These are phyloP conservation scores for Mythimna pallens DNA, from an alignment of 2,888 invertebrate genomes.

Conservation along the genomic window DNA sequence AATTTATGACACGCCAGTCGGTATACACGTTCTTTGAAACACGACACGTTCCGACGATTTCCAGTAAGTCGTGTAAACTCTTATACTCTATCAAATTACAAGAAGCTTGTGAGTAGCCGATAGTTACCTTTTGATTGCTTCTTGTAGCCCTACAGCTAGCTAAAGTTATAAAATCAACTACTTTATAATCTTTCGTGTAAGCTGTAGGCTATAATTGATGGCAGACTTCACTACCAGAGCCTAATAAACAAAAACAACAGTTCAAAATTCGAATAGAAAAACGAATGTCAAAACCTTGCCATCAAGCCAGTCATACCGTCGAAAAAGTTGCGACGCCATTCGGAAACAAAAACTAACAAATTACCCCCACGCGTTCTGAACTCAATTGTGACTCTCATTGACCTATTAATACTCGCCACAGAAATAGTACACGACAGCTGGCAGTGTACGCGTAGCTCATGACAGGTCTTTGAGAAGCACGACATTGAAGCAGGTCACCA, in stretches of 20 bases:
- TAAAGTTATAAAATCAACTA: constrained; percentile 10
- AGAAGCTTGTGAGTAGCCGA: constrained; percentile 2
- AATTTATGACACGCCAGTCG: background rate
- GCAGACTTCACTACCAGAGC: background rate
- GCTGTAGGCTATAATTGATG: constrained; percentile 7
- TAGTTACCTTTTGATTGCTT: constrained; percentile 23
- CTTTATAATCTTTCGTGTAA: constrained; percentile 17
- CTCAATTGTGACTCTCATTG: constrained; percentile 62
- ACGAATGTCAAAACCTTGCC: constrained; percentile 17
- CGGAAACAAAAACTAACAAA: constrained; percentile 58
- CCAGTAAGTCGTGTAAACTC: constrained; percentile 4
- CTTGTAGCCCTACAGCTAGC: constrained; percentile 4
- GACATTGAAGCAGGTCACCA: constrained; percentile 29
- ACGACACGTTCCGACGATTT: background rate
- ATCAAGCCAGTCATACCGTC: constrained; percentile 36
- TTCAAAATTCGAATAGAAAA: constrained; percentile 17
- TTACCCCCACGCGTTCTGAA: constrained; percentile 49
- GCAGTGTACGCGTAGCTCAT: constrained; percentile 31
- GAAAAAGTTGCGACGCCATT: constrained; percentile 45
- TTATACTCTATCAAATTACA: constrained; percentile 20
- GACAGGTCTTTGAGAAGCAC: constrained; percentile 40
- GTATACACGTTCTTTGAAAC: background rate
- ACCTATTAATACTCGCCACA: constrained; percentile 56
- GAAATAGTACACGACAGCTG: constrained; percentile 59
- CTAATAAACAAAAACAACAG: background rate